Conservation (phyloP, 2,797 vertebrate species). For the Apogon hyalosoma region DNA sequence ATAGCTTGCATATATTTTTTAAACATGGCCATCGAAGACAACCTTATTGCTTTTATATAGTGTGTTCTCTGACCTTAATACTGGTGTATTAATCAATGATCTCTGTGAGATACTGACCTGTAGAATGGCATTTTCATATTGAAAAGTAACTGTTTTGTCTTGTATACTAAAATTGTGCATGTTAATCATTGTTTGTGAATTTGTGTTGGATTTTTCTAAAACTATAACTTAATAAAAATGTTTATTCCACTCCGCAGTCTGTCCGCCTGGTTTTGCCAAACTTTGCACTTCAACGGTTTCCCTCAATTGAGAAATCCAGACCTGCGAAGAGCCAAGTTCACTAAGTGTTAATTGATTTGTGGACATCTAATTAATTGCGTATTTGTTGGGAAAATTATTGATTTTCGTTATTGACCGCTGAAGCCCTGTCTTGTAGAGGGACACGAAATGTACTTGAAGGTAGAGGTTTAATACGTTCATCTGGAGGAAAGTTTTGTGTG, state of each 20-base stretch:
- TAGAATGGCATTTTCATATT: conserved; percentile 95
- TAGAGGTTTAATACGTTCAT: too few relatives aligned
- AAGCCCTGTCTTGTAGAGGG: too few relatives aligned
- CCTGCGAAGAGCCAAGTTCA: not conserved
- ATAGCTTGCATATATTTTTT: conserved; percentile 86
- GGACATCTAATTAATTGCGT: not conserved
- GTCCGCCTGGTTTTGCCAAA: not conserved
- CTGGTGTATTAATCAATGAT: conserved; percentile 89
- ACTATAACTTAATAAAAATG: conserved; percentile 87
- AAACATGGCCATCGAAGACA: conserved; percentile 77
- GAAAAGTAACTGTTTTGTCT: conserved; percentile 93
- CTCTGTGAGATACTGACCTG: conserved; percentile 93
- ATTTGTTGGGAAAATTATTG: not conserved
- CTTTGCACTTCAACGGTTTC: not conserved
- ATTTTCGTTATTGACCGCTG: too few relatives aligned
- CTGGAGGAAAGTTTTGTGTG: too few relatives aligned
- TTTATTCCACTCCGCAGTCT: conserved; percentile 68
- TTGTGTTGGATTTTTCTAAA: conserved; percentile 87
- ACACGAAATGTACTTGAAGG: too few relatives aligned
- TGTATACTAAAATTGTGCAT: conserved; percentile 90
- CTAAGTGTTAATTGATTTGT: not conserved
- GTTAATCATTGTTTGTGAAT: conserved; percentile 87
- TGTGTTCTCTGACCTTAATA: conserved; percentile 86
- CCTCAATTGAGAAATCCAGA: not conserved
- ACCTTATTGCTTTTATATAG: conserved; percentile 80